Evolutionary conservation across 2,888 invertebrate species (phyloP), one percentile per base, ranked within the genome.

Genomic region (Leistus spinibarbis): DNA sequence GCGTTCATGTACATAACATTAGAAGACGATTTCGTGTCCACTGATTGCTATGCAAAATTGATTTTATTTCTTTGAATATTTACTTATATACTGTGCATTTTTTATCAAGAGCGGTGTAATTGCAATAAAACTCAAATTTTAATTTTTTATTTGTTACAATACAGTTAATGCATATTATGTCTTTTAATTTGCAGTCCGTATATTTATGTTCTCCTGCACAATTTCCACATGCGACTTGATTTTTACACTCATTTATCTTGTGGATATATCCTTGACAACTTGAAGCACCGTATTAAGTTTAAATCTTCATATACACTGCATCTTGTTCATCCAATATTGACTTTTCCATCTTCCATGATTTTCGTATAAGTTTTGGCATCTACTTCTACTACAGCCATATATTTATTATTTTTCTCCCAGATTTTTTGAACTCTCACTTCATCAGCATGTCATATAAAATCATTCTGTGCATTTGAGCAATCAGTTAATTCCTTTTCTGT

Each of bases 281-380:
- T 56, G n/a, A 16, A 56, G 23, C 54, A 68, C 56, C 68, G 54
- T 23, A 10, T 20, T 3, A 68, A 20, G 22, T 56, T 20, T 4
- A 54, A 23, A n/a, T 70, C 53, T 62, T 70, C 70, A 27, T 62
- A 70, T 9, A 70, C 63, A 7, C 1, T n/a, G 63, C 70, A 70
- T 9, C 40, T 62, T 5, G 22, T 40, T 63, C 62, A 70, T 22
- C 63, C 70, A 16, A 70, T 63, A 40, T 63, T 70, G 24, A 70
- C 10, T 70, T 23, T 63, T 2, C 70, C 70, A 20, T 17, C 22
- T 17, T 22, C 17, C 27, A 63, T 40, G 19, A 63, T 20, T 23
- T 19, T 9, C 16, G 17, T 17, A 63, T 40, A 63, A 20, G 70
- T 53, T n/a, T 17, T 13, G 9, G 4, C 27, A 40, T 70, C 70